Base-by-base conservation (phyloP, 2,888 invertebrate species). In the Eupithecia exiguata region DNA sequence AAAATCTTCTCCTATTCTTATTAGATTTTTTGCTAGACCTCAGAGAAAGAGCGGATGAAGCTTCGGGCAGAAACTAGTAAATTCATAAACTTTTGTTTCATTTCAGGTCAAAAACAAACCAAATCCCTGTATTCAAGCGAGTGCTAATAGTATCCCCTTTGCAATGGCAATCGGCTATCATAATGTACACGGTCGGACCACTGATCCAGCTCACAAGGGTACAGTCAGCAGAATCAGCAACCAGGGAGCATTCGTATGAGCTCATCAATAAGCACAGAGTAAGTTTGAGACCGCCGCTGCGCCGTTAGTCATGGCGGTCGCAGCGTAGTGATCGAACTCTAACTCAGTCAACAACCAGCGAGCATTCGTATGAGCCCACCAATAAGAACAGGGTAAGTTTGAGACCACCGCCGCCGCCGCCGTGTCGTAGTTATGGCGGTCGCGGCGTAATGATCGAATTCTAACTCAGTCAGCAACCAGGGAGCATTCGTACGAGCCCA, bases 181-280 rank as follows among this genome's bases (percentile, higher is more conserved):
- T 85, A 3, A 71, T 82, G 35, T 86, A 82, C 18, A 72, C 85
- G 0, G 78, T 82, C 30, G 81, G 86, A 0, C 81, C 90, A 0
- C 80, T 89, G 3, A 21, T 88, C 49, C 84, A 85, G 68, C 84
- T 82, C 62, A 84, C 88, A 0, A 80, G 89, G 5, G 76, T 91
- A 1, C 91, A 91, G 63, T 82, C 86, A 4, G 86, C 90, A 0
- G 16, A 69, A 1, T 63, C 82, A 0, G 65, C 83, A 5, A 84
- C 86, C 0, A 72, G 76, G 12, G 85, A 88, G 5, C 86, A 87
- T 36, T 81, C 85, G 18, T 81, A 80, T 35, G 68, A 86, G 2
- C 73, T 91, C 1, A 82, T 91, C 35, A 88, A 88, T 75, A 87
- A 82, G 69, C 90, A 87, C 74, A 87, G 80, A 82, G 90, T 90